A percentile compares a stretch with the other conserved stretches of the same genome.
These are phyloP conservation scores for Zeugodacus cucurbitae DNA, from an alignment of 1,140 invertebrate species.

Conservation along the genomic window DNA sequence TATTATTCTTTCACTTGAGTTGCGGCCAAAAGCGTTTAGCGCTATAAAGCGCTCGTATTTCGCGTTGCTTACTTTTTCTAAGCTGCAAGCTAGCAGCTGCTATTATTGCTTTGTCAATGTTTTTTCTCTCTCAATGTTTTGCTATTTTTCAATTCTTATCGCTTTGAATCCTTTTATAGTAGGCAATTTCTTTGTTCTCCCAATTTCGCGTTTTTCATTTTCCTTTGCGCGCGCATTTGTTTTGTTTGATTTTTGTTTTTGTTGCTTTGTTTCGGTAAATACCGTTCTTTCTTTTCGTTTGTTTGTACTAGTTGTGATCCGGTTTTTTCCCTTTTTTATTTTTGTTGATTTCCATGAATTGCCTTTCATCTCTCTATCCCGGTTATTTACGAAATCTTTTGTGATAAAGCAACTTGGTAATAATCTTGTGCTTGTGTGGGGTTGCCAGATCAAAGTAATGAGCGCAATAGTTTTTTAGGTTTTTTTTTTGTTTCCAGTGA, in stretches of 20 bases:
- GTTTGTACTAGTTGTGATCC: neutral
- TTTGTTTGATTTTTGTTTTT: neutral
- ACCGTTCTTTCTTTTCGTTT: neutral
- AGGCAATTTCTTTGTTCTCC: neutral
- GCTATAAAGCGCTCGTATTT: neutral
- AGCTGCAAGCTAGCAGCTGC: neutral
- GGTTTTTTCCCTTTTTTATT: neutral
- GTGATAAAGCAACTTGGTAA: neutral
- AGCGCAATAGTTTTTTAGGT: neutral
- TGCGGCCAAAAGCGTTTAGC: conserved; percentile 10
- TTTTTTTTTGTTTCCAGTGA: neutral
- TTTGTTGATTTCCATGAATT: neutral
- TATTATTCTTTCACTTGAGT: conserved; percentile 29
- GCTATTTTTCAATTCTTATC: neutral
- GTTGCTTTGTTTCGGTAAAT: neutral
- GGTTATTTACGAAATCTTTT: neutral
- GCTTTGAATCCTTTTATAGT: neutral
- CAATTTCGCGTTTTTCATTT: neutral
- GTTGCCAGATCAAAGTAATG: neutral
- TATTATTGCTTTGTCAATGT: neutral
- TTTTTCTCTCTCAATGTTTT: neutral
- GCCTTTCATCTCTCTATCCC: neutral
- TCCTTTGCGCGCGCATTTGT: neutral
- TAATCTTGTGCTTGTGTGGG: neutral
- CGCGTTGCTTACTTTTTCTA: neutral